Evolutionary conservation across 2,113 vertebrate genomes (phyloP).

Genomic region (Dasyprocta punctata): DNA sequence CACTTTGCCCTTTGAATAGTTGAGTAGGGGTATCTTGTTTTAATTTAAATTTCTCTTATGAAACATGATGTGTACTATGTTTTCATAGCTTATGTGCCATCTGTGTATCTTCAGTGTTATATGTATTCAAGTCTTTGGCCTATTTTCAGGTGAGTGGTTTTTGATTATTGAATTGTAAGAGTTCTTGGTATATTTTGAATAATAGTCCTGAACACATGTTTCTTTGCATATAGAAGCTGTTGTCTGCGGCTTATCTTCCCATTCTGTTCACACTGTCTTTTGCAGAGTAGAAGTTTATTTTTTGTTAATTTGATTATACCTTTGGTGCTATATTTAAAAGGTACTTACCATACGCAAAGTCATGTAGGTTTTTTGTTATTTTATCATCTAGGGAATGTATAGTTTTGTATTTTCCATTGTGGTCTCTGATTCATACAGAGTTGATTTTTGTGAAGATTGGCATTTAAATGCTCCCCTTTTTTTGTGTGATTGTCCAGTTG

Average conservation of each 20-base stretch:
- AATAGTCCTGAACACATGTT: neutral
- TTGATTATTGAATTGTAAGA: neutral
- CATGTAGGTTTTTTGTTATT: neutral
- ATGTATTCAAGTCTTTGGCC: neutral
- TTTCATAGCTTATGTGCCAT: neutral
- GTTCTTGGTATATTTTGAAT: too few relatives aligned
- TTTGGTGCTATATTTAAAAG: neutral
- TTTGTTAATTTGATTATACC: neutral
- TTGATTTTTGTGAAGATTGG: neutral
- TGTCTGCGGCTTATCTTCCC: neutral
- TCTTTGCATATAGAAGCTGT: neutral
- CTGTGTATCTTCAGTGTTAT: neutral
- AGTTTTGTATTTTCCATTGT: neutral
- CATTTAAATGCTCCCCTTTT: neutral
- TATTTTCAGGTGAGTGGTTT: too few relatives aligned
- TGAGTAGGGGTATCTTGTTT: neutral
- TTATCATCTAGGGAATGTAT: neutral
- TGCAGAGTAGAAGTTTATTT: neutral
- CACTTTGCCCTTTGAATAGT: neutral
- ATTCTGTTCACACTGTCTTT: neutral
- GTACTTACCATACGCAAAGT: neutral
- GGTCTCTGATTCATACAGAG: neutral
- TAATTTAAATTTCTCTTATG: neutral
- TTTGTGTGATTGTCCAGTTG: neutral
- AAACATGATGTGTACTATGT: neutral